A percentile compares a stretch with the other conserved stretches of the same genome.
Conservation (phyloP, 2,888 invertebrate species). For the Thymelicus sylvestris region DNA sequence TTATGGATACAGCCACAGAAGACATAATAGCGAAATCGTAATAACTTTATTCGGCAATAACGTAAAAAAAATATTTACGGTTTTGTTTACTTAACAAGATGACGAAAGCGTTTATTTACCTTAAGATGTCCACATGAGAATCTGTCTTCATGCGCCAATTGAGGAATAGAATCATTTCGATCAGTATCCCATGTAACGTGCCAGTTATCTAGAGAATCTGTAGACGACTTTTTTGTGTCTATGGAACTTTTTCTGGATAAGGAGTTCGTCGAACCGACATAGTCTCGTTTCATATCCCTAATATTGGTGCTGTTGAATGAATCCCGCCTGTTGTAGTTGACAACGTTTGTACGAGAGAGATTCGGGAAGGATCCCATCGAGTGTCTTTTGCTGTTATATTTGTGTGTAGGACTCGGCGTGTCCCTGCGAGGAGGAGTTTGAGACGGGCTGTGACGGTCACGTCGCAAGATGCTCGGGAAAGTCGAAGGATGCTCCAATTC, state of each 20-base stretch:
- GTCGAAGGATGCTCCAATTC: constrained; percentile 89
- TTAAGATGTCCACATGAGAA: constrained; percentile 67
- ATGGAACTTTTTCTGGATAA: constrained; percentile 80
- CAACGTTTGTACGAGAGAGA: constrained; percentile 66
- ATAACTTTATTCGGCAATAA: not conserved
- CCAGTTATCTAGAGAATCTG: constrained; percentile 89
- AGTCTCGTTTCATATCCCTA: constrained; percentile 82
- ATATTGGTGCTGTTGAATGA: constrained; percentile 68
- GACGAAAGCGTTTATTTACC: constrained; percentile 56
- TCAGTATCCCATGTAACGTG: constrained; percentile 89
- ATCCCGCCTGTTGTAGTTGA: constrained; percentile 76
- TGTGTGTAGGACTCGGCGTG: constrained; percentile 75
- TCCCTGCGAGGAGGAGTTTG: constrained; percentile 79
- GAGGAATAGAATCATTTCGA: constrained; percentile 86
- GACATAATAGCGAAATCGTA: not conserved
- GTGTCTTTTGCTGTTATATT: constrained; percentile 67
- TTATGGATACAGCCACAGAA: too few species aligned
- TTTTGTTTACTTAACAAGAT: constrained; percentile 3
- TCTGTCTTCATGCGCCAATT: constrained; percentile 84
- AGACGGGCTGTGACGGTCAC: constrained; percentile 82
- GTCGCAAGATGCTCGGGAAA: constrained; percentile 88
- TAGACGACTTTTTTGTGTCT: constrained; percentile 84
- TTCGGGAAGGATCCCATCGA: constrained; percentile 79
- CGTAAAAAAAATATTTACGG: constrained; percentile 6
- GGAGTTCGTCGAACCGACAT: constrained; percentile 76